Conservation (phyloP, 2,888 invertebrate species). For the Endotricha flammealis region DNA sequence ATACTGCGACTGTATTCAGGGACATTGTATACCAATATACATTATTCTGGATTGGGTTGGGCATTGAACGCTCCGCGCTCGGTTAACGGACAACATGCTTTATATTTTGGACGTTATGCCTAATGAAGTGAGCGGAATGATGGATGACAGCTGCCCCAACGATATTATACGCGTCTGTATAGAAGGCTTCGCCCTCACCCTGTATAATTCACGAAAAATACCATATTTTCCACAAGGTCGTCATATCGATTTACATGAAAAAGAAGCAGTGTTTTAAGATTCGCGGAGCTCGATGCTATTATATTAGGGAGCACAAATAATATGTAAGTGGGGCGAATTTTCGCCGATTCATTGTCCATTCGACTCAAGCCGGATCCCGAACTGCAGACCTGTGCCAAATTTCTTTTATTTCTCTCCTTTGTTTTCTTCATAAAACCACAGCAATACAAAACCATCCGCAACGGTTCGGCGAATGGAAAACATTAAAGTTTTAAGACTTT, state of each 20-base stretch:
- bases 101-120: slow-evolving; percentile 50
- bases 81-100: slow-evolving; percentile 49
- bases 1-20: no score
- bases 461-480: slow-evolving; percentile 13
- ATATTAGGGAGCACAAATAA: slow-evolving; percentile 33
- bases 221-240: slow-evolving; percentile 24
- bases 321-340: slow-evolving; percentile 55
- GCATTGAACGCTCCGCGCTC: slow-evolving; percentile 21
- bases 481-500: slow-evolving; percentile 16
- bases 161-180: slow-evolving; percentile 41
- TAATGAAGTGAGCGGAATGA: slow-evolving; percentile 73
- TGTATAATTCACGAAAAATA: slow-evolving; percentile 27
- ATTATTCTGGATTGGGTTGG: slow-evolving; percentile 22
- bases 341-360: slow-evolving; percentile 58
- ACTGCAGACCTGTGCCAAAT: slow-evolving; percentile 48
- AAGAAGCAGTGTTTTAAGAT: slow-evolving; percentile 19
- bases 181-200: slow-evolving; percentile 30
- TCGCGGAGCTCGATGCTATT: slow-evolving; percentile 15
- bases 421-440: slow-evolving; percentile 28
- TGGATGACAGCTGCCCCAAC: slow-evolving; percentile 51
- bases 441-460: slow-evolving; percentile 14
- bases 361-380: slow-evolving; percentile 37
- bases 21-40: no score
- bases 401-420: slow-evolving; percentile 35
- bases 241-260: slow-evolving; percentile 23